Percentiles rank a stretch among this genome's conserved stretches.
phyloP scores from a whole-genome alignment of 2,888 invertebrate species.

The Sarcophaga carnaria region DNA sequence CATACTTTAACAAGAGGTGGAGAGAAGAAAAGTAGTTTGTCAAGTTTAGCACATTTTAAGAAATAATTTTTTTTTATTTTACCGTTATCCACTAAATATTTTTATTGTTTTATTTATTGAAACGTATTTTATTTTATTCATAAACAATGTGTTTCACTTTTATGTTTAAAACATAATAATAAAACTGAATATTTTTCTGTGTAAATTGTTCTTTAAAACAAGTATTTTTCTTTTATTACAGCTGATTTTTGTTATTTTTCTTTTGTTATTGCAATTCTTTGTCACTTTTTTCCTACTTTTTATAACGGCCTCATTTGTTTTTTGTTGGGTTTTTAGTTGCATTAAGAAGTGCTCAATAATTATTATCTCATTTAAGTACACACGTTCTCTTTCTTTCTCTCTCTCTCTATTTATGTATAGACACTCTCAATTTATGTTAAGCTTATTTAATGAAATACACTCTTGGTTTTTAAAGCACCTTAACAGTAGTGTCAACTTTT shows the following conservation, averaged over 20 bases:
- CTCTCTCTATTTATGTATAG: not conserved
- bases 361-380: conserved; percentile 2
- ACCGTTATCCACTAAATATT: not conserved
- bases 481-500: no score
- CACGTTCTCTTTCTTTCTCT: conserved; percentile 2
- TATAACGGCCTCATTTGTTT: conserved; percentile 58
- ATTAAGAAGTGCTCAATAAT: conserved; percentile 8
- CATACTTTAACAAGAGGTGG: no score
- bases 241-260: conserved; percentile 67
- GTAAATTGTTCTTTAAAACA: not conserved
- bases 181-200: conserved; percentile 13
- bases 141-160: not conserved
- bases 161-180: not conserved
- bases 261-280: conserved; percentile 55
- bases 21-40: no score
- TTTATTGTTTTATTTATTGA: not conserved
- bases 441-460: no score
- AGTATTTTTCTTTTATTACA: conserved; percentile 41
- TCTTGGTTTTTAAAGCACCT: no score
- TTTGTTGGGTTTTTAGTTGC: no score
- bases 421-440: no score
- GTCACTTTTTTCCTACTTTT: conserved; percentile 16
- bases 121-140: not conserved
- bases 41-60: not conserved
- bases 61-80: not conserved